Percentiles rank a stretch among this genome's conserved stretches.
Evolutionary conservation across 1,140 invertebrate genomes (phyloP).

Genomic region (Calliphora vicina): DNA sequence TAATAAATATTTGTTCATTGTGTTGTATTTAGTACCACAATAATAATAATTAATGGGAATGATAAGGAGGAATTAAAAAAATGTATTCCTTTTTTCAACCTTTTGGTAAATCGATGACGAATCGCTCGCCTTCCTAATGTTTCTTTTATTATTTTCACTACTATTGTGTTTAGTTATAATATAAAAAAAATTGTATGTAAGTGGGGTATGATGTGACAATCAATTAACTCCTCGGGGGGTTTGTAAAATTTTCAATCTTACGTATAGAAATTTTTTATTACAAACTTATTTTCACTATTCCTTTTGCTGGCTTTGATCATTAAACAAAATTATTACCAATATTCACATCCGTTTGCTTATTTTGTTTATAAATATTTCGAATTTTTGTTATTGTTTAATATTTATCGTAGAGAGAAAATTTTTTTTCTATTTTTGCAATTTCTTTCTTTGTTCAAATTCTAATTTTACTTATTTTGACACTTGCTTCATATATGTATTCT

Average conservation of each 20-base stretch:
- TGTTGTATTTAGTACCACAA: not conserved
- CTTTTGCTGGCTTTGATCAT: not conserved
- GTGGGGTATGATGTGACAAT: slow-evolving; percentile 6
- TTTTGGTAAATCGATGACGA: slow-evolving; percentile 13
- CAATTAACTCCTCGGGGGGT: slow-evolving; percentile 5
- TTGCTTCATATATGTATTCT: not conserved
- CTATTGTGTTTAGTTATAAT: not conserved
- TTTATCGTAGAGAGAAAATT: not conserved
- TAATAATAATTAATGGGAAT: not conserved
- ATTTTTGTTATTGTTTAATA: slow-evolving; percentile 12
- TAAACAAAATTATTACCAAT: not conserved
- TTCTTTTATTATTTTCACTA: not conserved
- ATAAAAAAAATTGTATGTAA: not conserved
- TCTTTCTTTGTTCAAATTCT: not conserved
- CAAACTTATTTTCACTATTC: not conserved
- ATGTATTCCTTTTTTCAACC: not conserved
- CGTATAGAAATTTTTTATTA: not conserved
- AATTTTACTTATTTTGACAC: not conserved
- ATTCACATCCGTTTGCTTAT: not conserved
- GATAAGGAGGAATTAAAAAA: not conserved
- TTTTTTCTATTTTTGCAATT: not conserved
- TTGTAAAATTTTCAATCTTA: not conserved
- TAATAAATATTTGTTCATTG: not conserved
- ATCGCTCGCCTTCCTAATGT: slow-evolving; percentile 12
- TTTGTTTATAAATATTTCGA: not conserved